Evolutionary conservation across 2,888 invertebrate genomes (phyloP), one percentile per base, ranked within the genome.

Genomic region (Nezara viridula): DNA sequence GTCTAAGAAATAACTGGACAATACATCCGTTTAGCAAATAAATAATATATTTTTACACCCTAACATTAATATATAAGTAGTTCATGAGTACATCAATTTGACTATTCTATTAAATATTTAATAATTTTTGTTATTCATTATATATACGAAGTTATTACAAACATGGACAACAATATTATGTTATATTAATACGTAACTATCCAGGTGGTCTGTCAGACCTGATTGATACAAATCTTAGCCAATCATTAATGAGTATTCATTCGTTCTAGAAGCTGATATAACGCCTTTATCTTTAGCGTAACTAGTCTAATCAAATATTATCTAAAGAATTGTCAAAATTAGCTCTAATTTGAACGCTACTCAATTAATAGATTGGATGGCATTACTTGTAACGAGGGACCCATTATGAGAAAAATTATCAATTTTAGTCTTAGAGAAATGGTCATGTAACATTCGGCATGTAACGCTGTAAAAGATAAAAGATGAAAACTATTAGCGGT

Each of bases 401-500:
- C 66, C 19, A 37, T 37, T 37, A 73, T 37, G 32, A 73, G 66
- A 37, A 32, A 37, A 73, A 73, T 32, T 37, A 73, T 73, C 37
- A 32, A 37, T 32, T 73, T 73, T 32, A 37, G 4, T 37, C 21
- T 73, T 19, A 32, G 16, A 27, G 16, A 2, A 60, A 60, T 27
- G 27, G 37, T 37, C 32, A 73, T 73, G 66, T 73, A 73, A 73
- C 66, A 73, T 73, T 73, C 32, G 37, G 66, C 66, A 73, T 73
- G 66, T 73, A 73, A 73, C 37, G n/a, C n/a, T n/a, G n/a, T n/a
- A n/a, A n/a, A 24, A 1, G 27, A 0, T 19, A 21, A 73, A 73
- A 73, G 66, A 73, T 73, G 32, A 73, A 73, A 73, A 73, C 66
- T 37, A 73, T 73, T 60, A 73, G 37, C 2, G 7, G 3, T 73